Evolutionary conservation across 2,888 invertebrate species (phyloP).

Genomic region (Lepidonotus clava): DNA sequence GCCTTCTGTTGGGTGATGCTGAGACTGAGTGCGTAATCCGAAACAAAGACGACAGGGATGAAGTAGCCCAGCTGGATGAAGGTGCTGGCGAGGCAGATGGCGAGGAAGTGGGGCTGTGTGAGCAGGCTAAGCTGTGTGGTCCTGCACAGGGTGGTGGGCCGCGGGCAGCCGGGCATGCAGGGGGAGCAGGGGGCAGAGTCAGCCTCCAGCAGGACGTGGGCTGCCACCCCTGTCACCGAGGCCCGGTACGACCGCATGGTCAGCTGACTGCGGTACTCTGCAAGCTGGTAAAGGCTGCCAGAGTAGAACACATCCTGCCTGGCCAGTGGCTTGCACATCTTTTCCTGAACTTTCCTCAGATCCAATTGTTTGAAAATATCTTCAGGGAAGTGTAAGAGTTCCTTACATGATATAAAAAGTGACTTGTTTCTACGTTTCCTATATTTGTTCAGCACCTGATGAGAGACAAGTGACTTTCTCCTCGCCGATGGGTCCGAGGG

Average conservation of each 20-base stretch:
- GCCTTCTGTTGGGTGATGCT: conserved; percentile 80
- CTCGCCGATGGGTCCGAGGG: not conserved
- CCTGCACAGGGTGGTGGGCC: conserved; percentile 77
- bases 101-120: conserved; percentile 91
- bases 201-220: conserved; percentile 67
- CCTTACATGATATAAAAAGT: conserved; percentile 5
- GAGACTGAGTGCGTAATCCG: conserved; percentile 84
- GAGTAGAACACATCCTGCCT: conserved; percentile 50
- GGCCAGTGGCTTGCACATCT: conserved; percentile 30
- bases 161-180: not conserved
- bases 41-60: conserved; percentile 93
- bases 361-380: conserved; percentile 4
- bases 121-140: conserved; percentile 92
- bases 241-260: conserved; percentile 68
- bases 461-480: not conserved
- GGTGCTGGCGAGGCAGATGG: conserved; percentile 93
- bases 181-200: conserved; percentile 56
- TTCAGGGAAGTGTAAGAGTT: not conserved
- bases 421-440: not conserved
- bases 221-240: conserved; percentile 75
- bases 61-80: conserved; percentile 95
- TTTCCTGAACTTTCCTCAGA: not conserved
- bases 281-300: not conserved
- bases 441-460: not conserved
- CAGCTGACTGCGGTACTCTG: conserved; percentile 32